Base-by-base conservation (phyloP, 1,140 invertebrate species). In the Notospermus geniculatus region DNA sequence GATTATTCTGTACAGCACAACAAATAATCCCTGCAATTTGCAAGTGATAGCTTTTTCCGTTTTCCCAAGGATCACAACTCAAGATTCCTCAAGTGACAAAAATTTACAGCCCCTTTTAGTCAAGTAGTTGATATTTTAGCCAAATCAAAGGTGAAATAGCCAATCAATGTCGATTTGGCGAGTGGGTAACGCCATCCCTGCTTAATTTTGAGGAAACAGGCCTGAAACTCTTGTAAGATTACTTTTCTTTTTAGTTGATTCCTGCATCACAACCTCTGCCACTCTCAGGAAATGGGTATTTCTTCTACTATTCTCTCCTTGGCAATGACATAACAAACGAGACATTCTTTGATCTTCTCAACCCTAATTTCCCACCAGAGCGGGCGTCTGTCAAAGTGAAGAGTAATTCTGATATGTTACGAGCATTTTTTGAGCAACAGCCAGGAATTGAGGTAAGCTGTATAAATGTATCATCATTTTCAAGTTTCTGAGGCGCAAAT, bases 321-420 rank as follows among this genome's bases (percentile, higher is more conserved):
- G 83, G 81, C 5, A 83, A 83, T 68, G 78, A 82, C 72, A 76
- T 84, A 1, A 79, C 71, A 46, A 84, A 80, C 54, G 78, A 83
- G 57, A 66, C 68, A 15, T 84, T 84, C 67, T 55, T 69, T 43
- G 81, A 84, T 66, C 68, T 84, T 13, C 66, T 79, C 29, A 74
- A 71, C 56, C 77, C 80, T 19, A 72, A 74, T 58, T 83, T 84
- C 62, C 71, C 78, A 17, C 74, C 77, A n/a, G 82, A 84, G 64
- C 70, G 80, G 60, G 79, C 80, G 1, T 80, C 79, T 23, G 80
- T 84, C 0, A 67, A 73, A 60, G 60, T 84, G 13, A 64, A 71
- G 28, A 81, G 77, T 57, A 79, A 70, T 62, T 61, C 80, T 25
- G 75, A 81, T 45, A 70, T 75, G 25, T 60, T 84, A 13, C 59